Percentiles rank a stretch among this genome's conserved stretches.
Evolutionary conservation across 1,140 invertebrate genomes (phyloP).

Genomic region (Drosophila asahinai): DNA sequence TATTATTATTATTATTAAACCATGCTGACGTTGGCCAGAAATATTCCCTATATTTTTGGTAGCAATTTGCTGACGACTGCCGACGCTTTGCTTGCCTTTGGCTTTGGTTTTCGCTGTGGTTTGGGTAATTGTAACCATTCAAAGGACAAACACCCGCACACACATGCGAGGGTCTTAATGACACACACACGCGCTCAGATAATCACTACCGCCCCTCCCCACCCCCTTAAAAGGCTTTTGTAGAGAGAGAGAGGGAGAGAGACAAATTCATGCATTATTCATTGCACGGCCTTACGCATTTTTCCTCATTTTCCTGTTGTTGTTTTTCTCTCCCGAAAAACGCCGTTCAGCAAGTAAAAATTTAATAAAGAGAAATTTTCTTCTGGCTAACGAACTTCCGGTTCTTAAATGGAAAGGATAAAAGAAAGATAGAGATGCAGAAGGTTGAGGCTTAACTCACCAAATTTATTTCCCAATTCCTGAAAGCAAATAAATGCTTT

Average conservation of each 20-base stretch:
- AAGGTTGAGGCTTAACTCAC: constrained; percentile 40
- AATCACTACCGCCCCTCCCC: constrained; percentile 54
- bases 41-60: constrained; percentile 14
- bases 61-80: constrained; percentile 22
- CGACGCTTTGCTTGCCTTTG: neutral
- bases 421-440: neutral
- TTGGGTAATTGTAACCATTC: constrained; percentile 62
- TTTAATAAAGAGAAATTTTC: constrained; percentile 76
- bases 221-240: constrained; percentile 55
- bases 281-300: constrained; percentile 71
- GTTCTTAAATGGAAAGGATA: constrained; percentile 26
- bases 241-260: constrained; percentile 27
- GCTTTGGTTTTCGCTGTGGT: constrained; percentile 11
- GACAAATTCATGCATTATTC: constrained; percentile 73
- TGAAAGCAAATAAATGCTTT: constrained; percentile 49
- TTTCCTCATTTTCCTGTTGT: constrained; percentile 68
- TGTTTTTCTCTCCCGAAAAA: constrained; percentile 50
- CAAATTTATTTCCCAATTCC: constrained; percentile 10
- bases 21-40: neutral
- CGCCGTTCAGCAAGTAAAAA: constrained; percentile 60
- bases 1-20: constrained; percentile 3
- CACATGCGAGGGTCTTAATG: constrained; percentile 49
- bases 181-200: constrained; percentile 61
- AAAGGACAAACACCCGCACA: constrained; percentile 19
- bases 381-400: constrained; percentile 68